Evolutionary conservation across 1,140 invertebrate genomes (phyloP).

Genomic region (Lepidurus arcticus): DNA sequence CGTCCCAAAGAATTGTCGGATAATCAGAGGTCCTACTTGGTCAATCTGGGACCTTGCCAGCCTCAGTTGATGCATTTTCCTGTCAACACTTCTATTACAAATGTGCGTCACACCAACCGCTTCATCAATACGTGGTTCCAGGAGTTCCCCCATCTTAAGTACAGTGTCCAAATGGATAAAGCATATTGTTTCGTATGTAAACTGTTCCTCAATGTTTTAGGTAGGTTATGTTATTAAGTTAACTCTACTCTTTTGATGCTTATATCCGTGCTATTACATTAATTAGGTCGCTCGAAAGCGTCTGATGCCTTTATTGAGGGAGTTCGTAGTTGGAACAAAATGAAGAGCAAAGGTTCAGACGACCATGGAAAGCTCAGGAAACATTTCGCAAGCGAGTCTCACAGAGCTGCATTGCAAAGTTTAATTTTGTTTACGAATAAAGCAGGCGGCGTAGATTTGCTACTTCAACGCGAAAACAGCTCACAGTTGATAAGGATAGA

Average conservation of each 20-base stretch:
- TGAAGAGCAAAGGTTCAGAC: conserved; percentile 22
- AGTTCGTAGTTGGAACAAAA: conserved; percentile 6
- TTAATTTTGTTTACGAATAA: conserved; percentile 3
- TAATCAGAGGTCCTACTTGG: conserved; percentile 10
- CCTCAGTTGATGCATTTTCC: neutral
- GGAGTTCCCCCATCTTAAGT: conserved; percentile 20
- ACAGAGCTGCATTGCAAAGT: conserved; percentile 11
- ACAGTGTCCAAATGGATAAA: conserved; percentile 9
- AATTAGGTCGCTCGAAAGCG: conserved; percentile 11
- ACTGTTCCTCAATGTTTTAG: conserved; percentile 2
- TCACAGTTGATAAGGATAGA: neutral
- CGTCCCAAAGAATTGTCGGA: conserved; percentile 13
- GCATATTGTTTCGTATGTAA: conserved; percentile 18
- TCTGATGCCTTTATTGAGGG: conserved; percentile 3
- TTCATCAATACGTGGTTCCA: conserved; percentile 6
- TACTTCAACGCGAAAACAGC: conserved; percentile 2
- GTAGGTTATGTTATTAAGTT: neutral
- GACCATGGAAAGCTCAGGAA: conserved; percentile 19
- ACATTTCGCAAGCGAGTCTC: neutral
- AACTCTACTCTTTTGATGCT: neutral
- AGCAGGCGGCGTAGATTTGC: neutral
- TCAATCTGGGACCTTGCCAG: conserved; percentile 23
- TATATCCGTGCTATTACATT: neutral
- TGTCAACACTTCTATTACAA: neutral
- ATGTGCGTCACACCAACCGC: neutral